Percentiles rank a stretch among this genome's conserved stretches.
These are phyloP conservation scores for Antheraea mylitta DNA, from an alignment of 1,140 invertebrate species.

Conservation along the genomic window DNA sequence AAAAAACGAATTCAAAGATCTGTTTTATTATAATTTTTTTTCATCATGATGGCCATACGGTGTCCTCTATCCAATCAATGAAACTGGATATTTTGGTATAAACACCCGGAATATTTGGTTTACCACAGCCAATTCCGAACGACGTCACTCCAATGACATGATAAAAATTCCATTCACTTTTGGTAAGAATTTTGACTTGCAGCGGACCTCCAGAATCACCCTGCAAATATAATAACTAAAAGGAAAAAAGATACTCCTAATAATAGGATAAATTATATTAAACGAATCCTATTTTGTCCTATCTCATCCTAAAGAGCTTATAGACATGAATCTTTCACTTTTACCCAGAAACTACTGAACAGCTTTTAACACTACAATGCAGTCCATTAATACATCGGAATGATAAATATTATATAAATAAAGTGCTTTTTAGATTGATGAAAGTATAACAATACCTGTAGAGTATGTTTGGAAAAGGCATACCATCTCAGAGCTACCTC, in stretches of 20 bases:
- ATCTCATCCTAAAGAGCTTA: no score
- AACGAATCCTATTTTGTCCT: background rate
- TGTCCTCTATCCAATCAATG: slow-evolving; percentile 81
- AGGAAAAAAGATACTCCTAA: no score
- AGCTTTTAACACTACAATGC: no score
- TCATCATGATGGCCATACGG: slow-evolving; percentile 40
- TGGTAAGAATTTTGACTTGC: slow-evolving; percentile 33
- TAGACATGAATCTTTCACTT: no score
- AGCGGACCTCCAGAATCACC: slow-evolving; percentile 89
- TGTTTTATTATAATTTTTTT: background rate
- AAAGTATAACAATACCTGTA: no score
- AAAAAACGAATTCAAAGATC: no score
- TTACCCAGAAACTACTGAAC: no score
- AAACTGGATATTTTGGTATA: slow-evolving; percentile 87
- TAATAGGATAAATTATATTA: background rate
- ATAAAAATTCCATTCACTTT: slow-evolving; percentile 29
- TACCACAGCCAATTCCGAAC: slow-evolving; percentile 85
- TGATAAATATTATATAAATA: no score
- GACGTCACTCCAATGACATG: slow-evolving; percentile 84
- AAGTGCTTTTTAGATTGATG: no score
- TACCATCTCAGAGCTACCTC: no score
- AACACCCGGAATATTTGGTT: slow-evolving; percentile 86
- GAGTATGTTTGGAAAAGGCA: no score
- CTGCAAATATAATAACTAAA: slow-evolving; percentile 62
- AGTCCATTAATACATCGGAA: no score